phyloP scores from a whole-genome alignment of 2,888 invertebrate genomes.

The Plusia festucae region DNA sequence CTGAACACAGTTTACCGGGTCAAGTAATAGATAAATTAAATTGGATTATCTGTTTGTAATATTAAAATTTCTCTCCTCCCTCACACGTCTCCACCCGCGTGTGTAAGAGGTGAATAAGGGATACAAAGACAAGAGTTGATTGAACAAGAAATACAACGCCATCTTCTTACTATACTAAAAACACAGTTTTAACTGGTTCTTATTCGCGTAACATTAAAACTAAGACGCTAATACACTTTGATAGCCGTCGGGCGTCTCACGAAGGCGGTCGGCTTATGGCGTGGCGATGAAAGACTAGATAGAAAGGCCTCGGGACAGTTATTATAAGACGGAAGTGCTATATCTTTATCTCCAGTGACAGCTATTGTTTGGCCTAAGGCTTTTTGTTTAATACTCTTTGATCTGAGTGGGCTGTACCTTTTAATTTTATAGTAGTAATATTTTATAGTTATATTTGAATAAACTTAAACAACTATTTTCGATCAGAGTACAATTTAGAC shows the following conservation, averaged over 20 bases:
- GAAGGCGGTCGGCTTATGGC: conserved; percentile 22
- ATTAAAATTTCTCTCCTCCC: too few relatives aligned
- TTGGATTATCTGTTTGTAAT: too few relatives aligned
- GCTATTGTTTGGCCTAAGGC: conserved; percentile 46
- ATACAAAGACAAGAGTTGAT: too few relatives aligned
- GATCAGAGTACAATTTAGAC: too few relatives aligned
- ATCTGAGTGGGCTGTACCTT: conserved; percentile 12
- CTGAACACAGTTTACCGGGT: too few relatives aligned
- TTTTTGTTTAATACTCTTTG: conserved; percentile 31
- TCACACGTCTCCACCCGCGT: too few relatives aligned
- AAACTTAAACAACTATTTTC: too few relatives aligned
- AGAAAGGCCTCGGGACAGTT: conserved; percentile 45
- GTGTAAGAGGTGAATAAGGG: too few relatives aligned
- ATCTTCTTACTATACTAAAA: background rate
- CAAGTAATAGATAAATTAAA: too few relatives aligned
- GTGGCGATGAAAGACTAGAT: conserved; percentile 43
- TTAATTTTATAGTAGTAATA: conserved; percentile 13
- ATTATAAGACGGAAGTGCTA: conserved; percentile 55
- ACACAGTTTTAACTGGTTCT: conserved; percentile 4
- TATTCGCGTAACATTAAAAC: conserved; percentile 17
- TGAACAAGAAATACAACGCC: background rate
- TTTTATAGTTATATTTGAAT: background rate
- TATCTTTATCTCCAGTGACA: conserved; percentile 55
- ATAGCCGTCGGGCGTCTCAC: conserved; percentile 27
- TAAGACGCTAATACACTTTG: conserved; percentile 22